Evolutionary conservation across 1,140 invertebrate genomes (phyloP), one percentile per base, ranked within the genome.

Genomic region (Apis laboriosa): DNA sequence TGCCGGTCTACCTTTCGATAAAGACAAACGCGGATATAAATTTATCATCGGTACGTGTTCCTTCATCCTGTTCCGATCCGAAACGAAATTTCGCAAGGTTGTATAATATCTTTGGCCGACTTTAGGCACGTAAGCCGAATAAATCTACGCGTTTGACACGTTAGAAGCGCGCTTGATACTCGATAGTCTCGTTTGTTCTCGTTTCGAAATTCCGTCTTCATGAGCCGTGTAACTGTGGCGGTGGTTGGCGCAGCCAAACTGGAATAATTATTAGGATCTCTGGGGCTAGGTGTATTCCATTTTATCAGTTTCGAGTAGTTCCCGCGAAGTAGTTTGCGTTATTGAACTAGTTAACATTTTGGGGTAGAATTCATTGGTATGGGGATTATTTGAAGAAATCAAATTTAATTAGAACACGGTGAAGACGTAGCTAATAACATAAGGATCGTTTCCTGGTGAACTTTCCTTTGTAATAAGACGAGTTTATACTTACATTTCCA

Each of bases 21-120:
- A 55, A 76, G 72, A 76, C 73, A 53, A 76, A 81, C 72, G 79
- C 24, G 34, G 63, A 4, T 2, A 63, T 81, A 76, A 76, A 81
- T 76, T 76, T 81, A 81, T 81, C 17, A 73, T 60, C 1, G n/a
- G 53, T n/a, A 75, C 79, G 79, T 76, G 79, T 81, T 81, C 34
- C 79, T 51, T 17, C 63, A n/a, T 34, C 34, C 34, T 4, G 49
- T 2, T 34, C 24, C 5, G 9, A 11, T 19, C 19, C 21, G 53
- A 34, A 49, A 60, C 55, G 79, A 81, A 81, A 76, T 81, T 81
- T 76, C 21, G 72, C 11, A 55, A 63, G 8, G 55, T 53, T 49
- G 24, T 75, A 67, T 75, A 60, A 75, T 76, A 68, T 76, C 79
- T 67, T 5, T 2, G 0, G 2, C 2, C 51, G 55, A 76, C 79